Evolutionary conservation across 2,113 vertebrate species (phyloP).

Genomic region (Sialia sialis): DNA sequence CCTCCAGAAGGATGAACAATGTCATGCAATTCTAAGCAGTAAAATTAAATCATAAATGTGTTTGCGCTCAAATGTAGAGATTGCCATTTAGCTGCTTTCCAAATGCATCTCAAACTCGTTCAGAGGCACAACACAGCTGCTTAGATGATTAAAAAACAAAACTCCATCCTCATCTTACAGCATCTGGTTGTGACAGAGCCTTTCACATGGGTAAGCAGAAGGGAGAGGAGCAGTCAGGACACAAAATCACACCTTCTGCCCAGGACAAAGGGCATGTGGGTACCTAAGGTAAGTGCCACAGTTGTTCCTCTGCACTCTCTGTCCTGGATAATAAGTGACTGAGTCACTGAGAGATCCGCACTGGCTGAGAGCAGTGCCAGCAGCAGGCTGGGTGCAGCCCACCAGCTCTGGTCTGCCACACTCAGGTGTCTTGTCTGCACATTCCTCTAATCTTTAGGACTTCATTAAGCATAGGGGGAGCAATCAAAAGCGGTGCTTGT

Average conservation of each 20-base stretch:
- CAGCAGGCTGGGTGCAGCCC: neutral
- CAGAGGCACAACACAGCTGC: neutral
- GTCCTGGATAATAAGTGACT: neutral
- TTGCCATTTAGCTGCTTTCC: neutral
- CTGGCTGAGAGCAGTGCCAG: neutral
- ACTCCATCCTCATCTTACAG: neutral
- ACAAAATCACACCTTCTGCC: neutral
- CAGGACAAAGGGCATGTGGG: neutral
- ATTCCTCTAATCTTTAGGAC: neutral
- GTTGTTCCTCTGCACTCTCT: neutral
- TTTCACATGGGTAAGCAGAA: neutral
- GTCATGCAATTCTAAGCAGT: neutral
- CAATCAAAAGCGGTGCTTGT: constrained; percentile 5
- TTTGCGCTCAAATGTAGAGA: neutral
- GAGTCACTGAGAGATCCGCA: neutral
- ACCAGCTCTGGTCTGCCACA: neutral
- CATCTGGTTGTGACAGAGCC: rapidly evolving
- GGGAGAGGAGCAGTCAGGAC: neutral
- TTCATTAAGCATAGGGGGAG: neutral
- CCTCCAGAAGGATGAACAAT: neutral
- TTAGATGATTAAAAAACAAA: neutral
- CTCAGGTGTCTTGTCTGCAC: constrained; percentile 7
- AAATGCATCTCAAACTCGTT: neutral
- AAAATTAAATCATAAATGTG: neutral
- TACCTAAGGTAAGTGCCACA: neutral